These are phyloP conservation scores for Perca flavescens DNA, from an alignment of 2,113 vertebrate genomes.

Conservation along the genomic window DNA sequence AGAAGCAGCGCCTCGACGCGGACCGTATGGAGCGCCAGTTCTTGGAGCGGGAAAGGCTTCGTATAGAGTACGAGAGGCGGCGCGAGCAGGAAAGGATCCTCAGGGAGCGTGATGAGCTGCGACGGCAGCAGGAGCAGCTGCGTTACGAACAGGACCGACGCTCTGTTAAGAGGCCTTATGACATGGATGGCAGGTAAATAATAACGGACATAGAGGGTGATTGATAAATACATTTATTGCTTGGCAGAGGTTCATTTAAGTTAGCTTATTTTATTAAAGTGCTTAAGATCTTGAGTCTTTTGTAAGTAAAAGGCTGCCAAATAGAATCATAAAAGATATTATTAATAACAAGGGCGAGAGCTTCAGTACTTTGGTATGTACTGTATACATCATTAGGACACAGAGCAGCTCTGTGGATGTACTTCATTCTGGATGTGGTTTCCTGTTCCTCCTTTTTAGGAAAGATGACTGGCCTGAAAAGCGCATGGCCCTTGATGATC, in stretches of 20 bases:
- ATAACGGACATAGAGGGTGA: not conserved
- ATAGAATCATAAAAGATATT: not conserved
- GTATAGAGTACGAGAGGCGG: constrained; percentile 92
- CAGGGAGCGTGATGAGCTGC: constrained; percentile 93
- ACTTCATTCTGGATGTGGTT: not conserved
- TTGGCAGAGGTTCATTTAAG: not conserved
- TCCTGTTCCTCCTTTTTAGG: constrained; percentile 68
- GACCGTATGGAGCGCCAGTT: constrained; percentile 94
- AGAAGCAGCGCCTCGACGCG: constrained; percentile 91
- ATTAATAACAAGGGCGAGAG: not conserved
- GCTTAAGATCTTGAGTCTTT: not conserved
- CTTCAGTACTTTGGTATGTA: not conserved
- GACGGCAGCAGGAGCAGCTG: constrained; percentile 94
- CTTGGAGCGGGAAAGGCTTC: constrained; percentile 92
- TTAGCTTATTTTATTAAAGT: not conserved
- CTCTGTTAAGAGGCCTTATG: constrained; percentile 89
- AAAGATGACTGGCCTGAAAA: constrained; percentile 95
- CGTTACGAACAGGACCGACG: constrained; percentile 93
- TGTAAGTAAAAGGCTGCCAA: not conserved
- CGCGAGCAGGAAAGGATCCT: constrained; percentile 96
- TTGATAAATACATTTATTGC: not conserved
- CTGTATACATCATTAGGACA: not conserved
- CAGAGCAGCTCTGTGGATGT: not conserved
- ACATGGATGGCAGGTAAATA: constrained; percentile 88
- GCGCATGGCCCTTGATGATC: constrained; percentile 89